phyloP scores from a whole-genome alignment of 2,888 invertebrate genomes.

The Drosophila monieri region DNA sequence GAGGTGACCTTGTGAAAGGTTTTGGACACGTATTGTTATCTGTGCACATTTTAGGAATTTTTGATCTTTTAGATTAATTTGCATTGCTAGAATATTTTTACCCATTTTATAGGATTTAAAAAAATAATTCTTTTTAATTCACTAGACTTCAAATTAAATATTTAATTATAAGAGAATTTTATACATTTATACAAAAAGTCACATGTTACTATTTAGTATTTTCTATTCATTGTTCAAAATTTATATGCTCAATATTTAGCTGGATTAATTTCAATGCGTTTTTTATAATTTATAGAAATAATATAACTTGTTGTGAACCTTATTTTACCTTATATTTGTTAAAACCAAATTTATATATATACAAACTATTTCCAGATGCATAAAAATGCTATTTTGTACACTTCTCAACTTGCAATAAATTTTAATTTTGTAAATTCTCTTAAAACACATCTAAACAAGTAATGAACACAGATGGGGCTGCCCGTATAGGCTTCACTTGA shows the following conservation, averaged over 20 bases:
- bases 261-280: no score
- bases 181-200: not conserved
- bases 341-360: not conserved
- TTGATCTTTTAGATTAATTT: not conserved
- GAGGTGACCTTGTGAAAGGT: constrained; percentile 50
- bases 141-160: not conserved
- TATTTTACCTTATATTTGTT: not conserved
- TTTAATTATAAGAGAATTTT: not conserved
- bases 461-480: constrained; percentile 46
- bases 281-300: not conserved
- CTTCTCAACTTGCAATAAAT: constrained; percentile 68
- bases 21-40: not conserved
- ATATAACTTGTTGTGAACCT: not conserved
- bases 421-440: constrained; percentile 71
- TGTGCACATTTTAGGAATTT: not conserved
- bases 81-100: not conserved
- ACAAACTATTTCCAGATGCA: not conserved
- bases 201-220: not conserved
- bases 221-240: no score
- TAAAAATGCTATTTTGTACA: constrained; percentile 4
- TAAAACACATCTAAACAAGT: constrained; percentile 60
- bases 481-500: constrained; percentile 50
- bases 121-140: not conserved
- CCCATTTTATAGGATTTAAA: not conserved
- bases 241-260: no score